phyloP scores from a whole-genome alignment of 2,888 invertebrate species.

The Athalia cordata region DNA sequence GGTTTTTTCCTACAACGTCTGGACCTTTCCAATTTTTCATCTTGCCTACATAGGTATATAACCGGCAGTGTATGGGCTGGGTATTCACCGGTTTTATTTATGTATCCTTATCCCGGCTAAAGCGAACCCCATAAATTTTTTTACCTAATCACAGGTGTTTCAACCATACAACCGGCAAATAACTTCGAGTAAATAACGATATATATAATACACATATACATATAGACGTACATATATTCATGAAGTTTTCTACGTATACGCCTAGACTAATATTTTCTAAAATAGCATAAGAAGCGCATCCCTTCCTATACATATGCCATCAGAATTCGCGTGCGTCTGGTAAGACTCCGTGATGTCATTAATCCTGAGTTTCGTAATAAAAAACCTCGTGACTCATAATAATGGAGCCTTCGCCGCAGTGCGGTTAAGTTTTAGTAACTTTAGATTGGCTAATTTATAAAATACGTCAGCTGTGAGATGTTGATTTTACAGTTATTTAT shows the following conservation, averaged over 20 bases:
- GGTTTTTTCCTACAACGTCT: too few species aligned
- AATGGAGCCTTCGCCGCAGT: slow-evolving; percentile 43
- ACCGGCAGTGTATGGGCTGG: not conserved
- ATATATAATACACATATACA: too few species aligned
- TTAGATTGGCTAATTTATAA: slow-evolving; percentile 49
- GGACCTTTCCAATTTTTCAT: not conserved
- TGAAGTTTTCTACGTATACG: not conserved
- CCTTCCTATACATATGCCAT: not conserved
- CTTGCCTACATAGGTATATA: not conserved
- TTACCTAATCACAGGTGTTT: slow-evolving; percentile 15
- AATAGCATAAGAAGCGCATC: not conserved
- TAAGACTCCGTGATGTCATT: slow-evolving; percentile 42
- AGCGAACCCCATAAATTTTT: slow-evolving; percentile 5
- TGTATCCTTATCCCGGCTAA: not conserved
- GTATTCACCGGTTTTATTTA: slow-evolving; percentile 1
- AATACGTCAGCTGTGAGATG: slow-evolving; percentile 44
- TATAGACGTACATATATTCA: not conserved
- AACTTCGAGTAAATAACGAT: slow-evolving; percentile 11
- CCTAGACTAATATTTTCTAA: slow-evolving; percentile 5
- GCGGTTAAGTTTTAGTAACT: slow-evolving; percentile 46
- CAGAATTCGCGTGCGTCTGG: slow-evolving; percentile 40
- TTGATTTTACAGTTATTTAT: slow-evolving; percentile 13
- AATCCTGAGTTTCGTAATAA: slow-evolving; percentile 41
- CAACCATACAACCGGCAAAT: not conserved
- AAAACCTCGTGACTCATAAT: slow-evolving; percentile 31